Base-by-base conservation (phyloP, 2,797 vertebrate species). In the Danionella dracula region DNA sequence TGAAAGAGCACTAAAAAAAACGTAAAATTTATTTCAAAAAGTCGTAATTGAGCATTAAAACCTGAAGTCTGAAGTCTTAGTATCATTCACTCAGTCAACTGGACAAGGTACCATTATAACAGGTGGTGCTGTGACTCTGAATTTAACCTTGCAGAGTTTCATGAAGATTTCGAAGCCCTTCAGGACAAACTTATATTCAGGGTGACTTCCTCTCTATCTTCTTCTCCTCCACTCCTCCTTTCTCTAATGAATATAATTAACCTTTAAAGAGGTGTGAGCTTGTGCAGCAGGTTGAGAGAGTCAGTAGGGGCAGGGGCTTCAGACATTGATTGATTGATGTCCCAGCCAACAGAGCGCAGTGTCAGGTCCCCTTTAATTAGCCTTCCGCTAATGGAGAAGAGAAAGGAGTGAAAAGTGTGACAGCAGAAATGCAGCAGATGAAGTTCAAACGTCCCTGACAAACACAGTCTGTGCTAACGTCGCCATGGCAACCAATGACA, bases 231-330 rank as follows among this genome's bases (percentile, higher is more conserved):
- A n/a, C 12, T 34, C 40, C 40, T 8, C 69, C 49, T 32, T 20
- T 81, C 82, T 84, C 81, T 87, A 87, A 88, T 86, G 84, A 89
- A 90, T 87, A 87, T 81, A 85, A 87, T 90, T 89, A 90, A 89
- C 87, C 87, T 90, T 89, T 86, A 78, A 62, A 12, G 74, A 82
- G 84, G 68, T 70, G 67, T 10, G 70, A 55, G 42, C 50, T 60
- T 65, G 76, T 76, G 83, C 81, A 79, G 83, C 81, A 75, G 83
- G 82, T 79, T 74, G 58, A 45, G 75, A 64, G 78, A 76, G 79
- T 78, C 72, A 60, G 81, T 27, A 23, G 73, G 71, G 71, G 73
- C 72, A 64, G 20, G 37, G 15, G 55, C 76, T 19, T 70, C 74
- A 81, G 85, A 87, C 84, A 83, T 78, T 85, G 82, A 88, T 87